Base-by-base conservation (phyloP, 2,888 invertebrate species). In the Netelia fuscicornis region DNA sequence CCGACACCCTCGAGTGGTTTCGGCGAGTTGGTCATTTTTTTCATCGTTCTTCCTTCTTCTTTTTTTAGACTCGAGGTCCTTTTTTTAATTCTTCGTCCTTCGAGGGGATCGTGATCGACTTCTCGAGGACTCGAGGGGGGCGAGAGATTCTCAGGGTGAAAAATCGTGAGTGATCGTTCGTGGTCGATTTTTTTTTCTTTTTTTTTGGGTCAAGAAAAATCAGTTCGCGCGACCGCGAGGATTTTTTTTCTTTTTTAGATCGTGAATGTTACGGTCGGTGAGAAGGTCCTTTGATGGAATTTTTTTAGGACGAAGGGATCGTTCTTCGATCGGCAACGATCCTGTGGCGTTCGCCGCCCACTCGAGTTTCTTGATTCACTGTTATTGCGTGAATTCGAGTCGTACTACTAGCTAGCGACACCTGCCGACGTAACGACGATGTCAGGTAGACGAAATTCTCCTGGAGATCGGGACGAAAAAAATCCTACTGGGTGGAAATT, bases 1-100 rank as follows among this genome's bases (percentile, higher is more conserved):
- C 20, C 20, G 90, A 88, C 90, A 91, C 88, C 84, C 81, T 87
- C 83, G 84, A 86, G 84, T 83, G 82, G 78, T 82, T 37, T 37
- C 37, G 37, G 37, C 77, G 62, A 74, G 67, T 62, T 64, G 81
- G 70, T 62, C 71, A 75, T 86, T 56, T 56, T 58, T 20, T 56
- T 56, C 74, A 70, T 20, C 76, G 10, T 56, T 37, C 70, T 64
- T 20, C 58, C 64, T 20, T 65, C 58, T 54, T 81, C 9, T 42
- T 17, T 37, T 20, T 13, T 42, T 23, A 11, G 13, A 9, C 64
- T n/a, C 79, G 23, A 9, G 9, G 58, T 37, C 20, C 30, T 44
- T 58, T 44, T 58, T 54, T 48, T 48, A 11, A 25, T 58, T 54
- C 48, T 44, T 64, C 30, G 11, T 13, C 25, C 82, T 78, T 70